phyloP scores from a whole-genome alignment of 2,888 invertebrate genomes.

The Hybos culiciformis region DNA sequence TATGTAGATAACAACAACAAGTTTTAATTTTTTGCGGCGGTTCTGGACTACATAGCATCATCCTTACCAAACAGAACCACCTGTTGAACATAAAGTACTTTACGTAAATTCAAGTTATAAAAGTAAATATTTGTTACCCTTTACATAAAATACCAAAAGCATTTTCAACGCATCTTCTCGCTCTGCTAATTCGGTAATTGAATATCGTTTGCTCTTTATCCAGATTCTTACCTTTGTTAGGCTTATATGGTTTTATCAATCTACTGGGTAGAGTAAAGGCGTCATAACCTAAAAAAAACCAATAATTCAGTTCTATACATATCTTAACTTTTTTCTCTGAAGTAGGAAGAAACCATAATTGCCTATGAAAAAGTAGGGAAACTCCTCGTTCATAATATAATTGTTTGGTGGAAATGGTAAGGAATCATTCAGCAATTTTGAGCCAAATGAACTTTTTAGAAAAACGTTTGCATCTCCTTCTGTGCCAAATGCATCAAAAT shows the following conservation, averaged over 20 bases:
- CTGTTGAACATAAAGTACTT: too few relatives aligned
- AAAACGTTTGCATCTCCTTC: neutral
- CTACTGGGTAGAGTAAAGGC: constrained; percentile 13
- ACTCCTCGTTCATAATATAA: neutral
- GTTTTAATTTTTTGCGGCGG: constrained; percentile 4
- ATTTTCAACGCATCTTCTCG: too few relatives aligned
- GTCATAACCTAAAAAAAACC: too few relatives aligned
- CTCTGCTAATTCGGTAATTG: constrained; percentile 11
- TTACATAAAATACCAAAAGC: constrained; percentile 15
- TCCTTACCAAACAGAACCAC: constrained; percentile 7
- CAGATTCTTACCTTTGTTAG: constrained; percentile 2
- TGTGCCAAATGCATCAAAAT: neutral
- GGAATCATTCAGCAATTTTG: too few relatives aligned
- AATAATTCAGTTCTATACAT: too few relatives aligned
- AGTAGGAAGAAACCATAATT: too few relatives aligned
- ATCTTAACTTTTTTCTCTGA: too few relatives aligned
- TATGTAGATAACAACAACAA: constrained; percentile 9
- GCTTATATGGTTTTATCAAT: constrained; percentile 16
- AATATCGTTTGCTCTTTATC: constrained; percentile 6
- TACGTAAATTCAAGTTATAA: too few relatives aligned
- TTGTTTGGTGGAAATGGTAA: neutral
- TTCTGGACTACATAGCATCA: constrained; percentile 5
- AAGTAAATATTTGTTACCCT: too few relatives aligned
- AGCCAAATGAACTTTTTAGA: neutral
- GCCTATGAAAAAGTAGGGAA: neutral